Evolutionary conservation across 2,113 vertebrate genomes (phyloP), one percentile per base, ranked within the genome.

Genomic region (Tragulus kanchil): DNA sequence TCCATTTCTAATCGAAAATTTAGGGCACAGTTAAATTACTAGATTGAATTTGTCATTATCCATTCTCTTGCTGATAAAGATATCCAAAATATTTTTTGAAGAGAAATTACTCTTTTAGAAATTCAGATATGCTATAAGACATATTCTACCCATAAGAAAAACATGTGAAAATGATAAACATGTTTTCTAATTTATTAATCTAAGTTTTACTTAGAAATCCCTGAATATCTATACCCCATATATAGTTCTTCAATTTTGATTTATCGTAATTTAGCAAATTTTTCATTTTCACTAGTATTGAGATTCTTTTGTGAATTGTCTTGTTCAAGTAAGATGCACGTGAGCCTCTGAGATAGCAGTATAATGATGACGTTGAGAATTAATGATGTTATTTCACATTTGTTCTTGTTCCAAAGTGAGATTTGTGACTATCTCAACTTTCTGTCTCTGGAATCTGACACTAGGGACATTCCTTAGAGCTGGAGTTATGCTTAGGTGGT

Each of bases 121-220:
- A 83, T 78, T 83, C 17, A 96, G 28, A 61, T 67, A 31, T 26
- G 0, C 4, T 89, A 10, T 84, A 91, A 89, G 61, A 58, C 23
- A 73, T 16, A 31, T 10, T 85, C 31, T 0, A 62, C 1, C 6
- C 3, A 61, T n/a, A 90, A 62, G 13, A 54, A 85, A 88, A 69
- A 50, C 8, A 64, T 61, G 2, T 13, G 64, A 65, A 58, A 45
- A 82, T 17, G 69, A 65, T 12, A 75, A 85, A 75, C 6, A 19
- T 3, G 75, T 50, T 93, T 96, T 81, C 11, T 59, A 88, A 59
- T 56, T 62, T 79, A 67, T 62, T 81, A 64, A 84, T 79, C 94
- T 21, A 61, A 23, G 8, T n/a, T 61, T 7, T 65, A 19, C 61
- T 88, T 78, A 67, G 65, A 21, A 93, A 58, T 59, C 2, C 58